Evolutionary conservation across 1,140 invertebrate genomes (phyloP).

Genomic region (Mercenaria mercenaria): DNA sequence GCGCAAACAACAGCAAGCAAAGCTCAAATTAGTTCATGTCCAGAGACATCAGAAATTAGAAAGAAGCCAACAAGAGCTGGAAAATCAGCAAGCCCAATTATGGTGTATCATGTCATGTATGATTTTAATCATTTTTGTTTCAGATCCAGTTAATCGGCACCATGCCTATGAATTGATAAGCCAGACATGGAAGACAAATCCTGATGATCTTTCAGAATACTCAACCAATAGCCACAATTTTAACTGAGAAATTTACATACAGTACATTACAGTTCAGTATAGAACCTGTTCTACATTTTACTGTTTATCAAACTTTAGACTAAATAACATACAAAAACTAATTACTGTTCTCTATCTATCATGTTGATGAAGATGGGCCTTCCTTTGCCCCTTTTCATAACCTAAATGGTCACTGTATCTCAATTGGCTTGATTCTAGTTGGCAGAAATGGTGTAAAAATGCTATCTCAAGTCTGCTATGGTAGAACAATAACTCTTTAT

Average conservation of each 20-base stretch:
- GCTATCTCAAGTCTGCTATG: not conserved
- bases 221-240: too few species aligned
- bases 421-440: not conserved
- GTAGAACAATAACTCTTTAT: conserved; percentile 1
- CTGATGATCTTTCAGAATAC: not conserved
- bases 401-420: not conserved
- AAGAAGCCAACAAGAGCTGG: too few species aligned
- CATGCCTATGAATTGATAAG: conserved; percentile 7
- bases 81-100: too few species aligned
- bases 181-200: not conserved
- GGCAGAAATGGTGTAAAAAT: not conserved
- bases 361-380: too few species aligned
- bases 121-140: conserved; percentile 1
- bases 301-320: too few species aligned
- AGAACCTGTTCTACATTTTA: not conserved
- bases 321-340: too few species aligned
- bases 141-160: not conserved
- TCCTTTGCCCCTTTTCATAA: not conserved
- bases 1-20: too few species aligned
- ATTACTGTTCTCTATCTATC: too few species aligned
- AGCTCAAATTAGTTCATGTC: too few species aligned
- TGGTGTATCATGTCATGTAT: too few species aligned
- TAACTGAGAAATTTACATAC: not conserved
- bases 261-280: not conserved
- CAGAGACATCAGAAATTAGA: too few species aligned